These are phyloP conservation scores for Apistogramma diplotaenia DNA, from an alignment of 2,113 vertebrate species.

Conservation along the genomic window DNA sequence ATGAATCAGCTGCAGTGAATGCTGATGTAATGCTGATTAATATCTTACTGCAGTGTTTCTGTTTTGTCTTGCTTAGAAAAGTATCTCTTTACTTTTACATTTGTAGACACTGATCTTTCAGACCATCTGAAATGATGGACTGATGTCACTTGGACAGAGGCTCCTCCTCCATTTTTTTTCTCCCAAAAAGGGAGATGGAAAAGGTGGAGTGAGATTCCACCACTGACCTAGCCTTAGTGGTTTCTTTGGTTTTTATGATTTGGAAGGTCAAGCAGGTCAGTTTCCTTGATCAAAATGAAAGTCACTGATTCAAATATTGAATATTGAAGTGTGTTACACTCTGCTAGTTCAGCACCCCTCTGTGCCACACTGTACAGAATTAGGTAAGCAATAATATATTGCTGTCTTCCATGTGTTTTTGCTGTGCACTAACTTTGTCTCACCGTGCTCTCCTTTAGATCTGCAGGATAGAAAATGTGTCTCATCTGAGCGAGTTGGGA, in stretches of 20 bases:
- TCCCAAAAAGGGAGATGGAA: not conserved
- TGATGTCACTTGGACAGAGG: conserved; percentile 7
- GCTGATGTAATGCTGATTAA: not conserved
- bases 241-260: conserved; percentile 11
- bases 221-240: not conserved
- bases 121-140: not conserved
- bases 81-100: not conserved
- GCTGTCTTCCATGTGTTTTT: not conserved
- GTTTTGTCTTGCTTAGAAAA: not conserved
- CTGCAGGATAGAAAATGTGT: conserved; percentile 85
- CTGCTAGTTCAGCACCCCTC: not conserved
- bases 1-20: not conserved
- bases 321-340: not conserved
- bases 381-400: not conserved
- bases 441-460: conserved; percentile 77
- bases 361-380: not conserved
- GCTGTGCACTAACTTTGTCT: not conserved
- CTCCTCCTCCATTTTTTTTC: not conserved
- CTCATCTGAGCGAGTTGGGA: conserved; percentile 83
- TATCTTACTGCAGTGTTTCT: not conserved
- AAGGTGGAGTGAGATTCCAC: not conserved
- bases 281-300: not conserved
- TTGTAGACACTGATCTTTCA: not conserved
- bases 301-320: no score
- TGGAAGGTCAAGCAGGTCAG: conserved; percentile 3